Base-by-base conservation (phyloP, 2,888 invertebrate species). In the Oscheius sp. region DNA sequence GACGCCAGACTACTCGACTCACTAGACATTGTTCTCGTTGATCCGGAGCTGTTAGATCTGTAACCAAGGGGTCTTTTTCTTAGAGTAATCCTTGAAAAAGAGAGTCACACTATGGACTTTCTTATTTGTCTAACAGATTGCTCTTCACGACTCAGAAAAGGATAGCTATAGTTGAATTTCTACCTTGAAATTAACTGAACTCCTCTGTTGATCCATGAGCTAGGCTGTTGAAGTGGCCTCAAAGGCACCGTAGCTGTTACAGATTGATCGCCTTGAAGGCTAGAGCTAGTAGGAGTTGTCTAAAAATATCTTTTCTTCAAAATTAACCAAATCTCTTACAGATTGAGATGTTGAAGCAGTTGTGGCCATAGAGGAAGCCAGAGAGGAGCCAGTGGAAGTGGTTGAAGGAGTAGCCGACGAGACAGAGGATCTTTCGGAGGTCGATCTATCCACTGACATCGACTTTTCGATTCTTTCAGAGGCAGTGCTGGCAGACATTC, bases 151-250 rank as follows among this genome's bases (percentile, higher is more conserved):
- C 20, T 0, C 4, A 42, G 25, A 48, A 48, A 23, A 5, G 17
- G 3, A 5, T 4, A 25, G 15, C 12, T n/a, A n/a, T n/a, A n/a
- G n/a, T n/a, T n/a, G n/a, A n/a, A n/a, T 20, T 37, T 29, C 37
- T 63, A 75, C 75, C 75, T 71, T 5, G 78, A 70, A 5, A 71
- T 55, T 0, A 78, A 50, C n/a, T 74, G 78, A 23, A 78, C 72
- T 15, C 76, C 76, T 42, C 78, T 33, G 63, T 78, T 78, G 31
- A 78, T 78, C 78, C 78, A 78, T 12, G 75, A 75, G 27, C 67
- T 76, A 23, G 78, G 73, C 31, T 78, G 78, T 53, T 78, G 73
- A 2, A 74, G 66, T 0, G 74, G 72, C 67, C 74, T 69, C 33
- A 75, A 58, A 0, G 76, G 73, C 10, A 78, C 72, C 0, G 74